Conservation (phyloP, 2,888 invertebrate species). For the Drosophila subsilvestris region DNA sequence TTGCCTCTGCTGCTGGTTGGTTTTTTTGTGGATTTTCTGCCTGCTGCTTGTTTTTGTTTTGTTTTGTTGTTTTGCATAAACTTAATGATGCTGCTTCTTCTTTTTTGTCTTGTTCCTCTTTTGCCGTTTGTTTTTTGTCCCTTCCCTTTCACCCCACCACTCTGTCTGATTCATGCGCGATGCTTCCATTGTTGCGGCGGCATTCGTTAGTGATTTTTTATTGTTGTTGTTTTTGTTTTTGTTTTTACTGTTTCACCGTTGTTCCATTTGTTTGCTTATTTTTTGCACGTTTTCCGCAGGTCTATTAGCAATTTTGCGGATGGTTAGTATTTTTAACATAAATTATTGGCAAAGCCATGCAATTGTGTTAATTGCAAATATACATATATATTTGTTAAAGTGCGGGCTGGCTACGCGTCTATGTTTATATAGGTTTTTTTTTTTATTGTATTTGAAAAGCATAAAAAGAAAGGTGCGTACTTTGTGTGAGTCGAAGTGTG, state of each 20-base stretch:
- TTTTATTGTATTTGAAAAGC: constrained; percentile 11
- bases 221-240: constrained; percentile 14
- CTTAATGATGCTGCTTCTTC: constrained; percentile 41
- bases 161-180: constrained; percentile 20
- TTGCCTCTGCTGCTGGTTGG: constrained; percentile 34
- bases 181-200: constrained; percentile 20
- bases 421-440: constrained; percentile 14
- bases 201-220: constrained; percentile 21
- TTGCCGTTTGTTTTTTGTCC: constrained; percentile 40
- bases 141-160: not conserved
- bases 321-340: constrained; percentile 36
- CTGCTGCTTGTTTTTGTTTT: constrained; percentile 25
- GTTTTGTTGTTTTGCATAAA: constrained; percentile 53
- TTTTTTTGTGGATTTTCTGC: constrained; percentile 10
- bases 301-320: constrained; percentile 47
- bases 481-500: not conserved
- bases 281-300: constrained; percentile 55
- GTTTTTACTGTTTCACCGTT: constrained; percentile 19
- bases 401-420: not conserved
- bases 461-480: not conserved
- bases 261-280: constrained; percentile 34
- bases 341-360: constrained; percentile 36
- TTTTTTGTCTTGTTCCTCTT: constrained; percentile 21
- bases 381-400: constrained; percentile 25
- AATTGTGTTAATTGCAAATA: constrained; percentile 40